Conservation (phyloP, 2,888 invertebrate genomes). For the Pycnomerus fuliginosus region DNA sequence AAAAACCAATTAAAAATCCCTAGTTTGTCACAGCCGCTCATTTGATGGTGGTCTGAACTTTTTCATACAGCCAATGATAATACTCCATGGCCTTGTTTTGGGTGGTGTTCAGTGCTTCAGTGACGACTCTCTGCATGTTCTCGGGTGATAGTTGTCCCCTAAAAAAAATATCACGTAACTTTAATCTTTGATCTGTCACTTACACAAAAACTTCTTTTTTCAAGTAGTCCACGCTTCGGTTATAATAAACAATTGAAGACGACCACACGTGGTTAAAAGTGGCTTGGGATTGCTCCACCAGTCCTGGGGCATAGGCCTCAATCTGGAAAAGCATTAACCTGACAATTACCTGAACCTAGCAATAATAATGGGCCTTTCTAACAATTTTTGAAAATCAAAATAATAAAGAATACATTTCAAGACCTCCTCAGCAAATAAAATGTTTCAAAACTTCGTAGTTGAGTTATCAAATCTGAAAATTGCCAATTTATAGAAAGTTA, state of each 20-base stretch:
- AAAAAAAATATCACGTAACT: slow-evolving; percentile 50
- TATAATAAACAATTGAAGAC: slow-evolving; percentile 56
- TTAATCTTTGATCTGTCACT: too few relatives aligned
- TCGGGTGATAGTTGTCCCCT: slow-evolving; percentile 78
- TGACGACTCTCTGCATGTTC: slow-evolving; percentile 68
- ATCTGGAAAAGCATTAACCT: slow-evolving; percentile 55
- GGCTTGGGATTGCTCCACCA: slow-evolving; percentile 61
- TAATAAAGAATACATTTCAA: too few relatives aligned
- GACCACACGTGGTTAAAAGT: slow-evolving; percentile 54
- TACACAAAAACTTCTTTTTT: slow-evolving; percentile 77
- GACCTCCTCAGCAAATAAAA: too few relatives aligned
- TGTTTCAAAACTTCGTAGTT: too few relatives aligned
- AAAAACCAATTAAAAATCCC: neutral
- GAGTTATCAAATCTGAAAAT: too few relatives aligned
- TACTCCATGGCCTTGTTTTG: slow-evolving; percentile 66
- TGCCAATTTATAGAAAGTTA: too few relatives aligned
- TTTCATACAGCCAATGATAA: slow-evolving; percentile 75
- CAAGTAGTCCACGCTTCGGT: slow-evolving; percentile 61
- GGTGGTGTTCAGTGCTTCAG: slow-evolving; percentile 67
- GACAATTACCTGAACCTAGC: too few relatives aligned
- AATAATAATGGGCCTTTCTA: too few relatives aligned
- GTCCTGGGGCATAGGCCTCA: slow-evolving; percentile 72
- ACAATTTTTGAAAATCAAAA: too few relatives aligned
- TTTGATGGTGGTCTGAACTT: slow-evolving; percentile 62
- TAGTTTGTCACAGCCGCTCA: slow-evolving; percentile 25